Percentiles rank a stretch among this genome's conserved stretches.
phyloP scores from a whole-genome alignment of 2,797 vertebrate genomes.

The Schizopygopsis malacanthus region DNA sequence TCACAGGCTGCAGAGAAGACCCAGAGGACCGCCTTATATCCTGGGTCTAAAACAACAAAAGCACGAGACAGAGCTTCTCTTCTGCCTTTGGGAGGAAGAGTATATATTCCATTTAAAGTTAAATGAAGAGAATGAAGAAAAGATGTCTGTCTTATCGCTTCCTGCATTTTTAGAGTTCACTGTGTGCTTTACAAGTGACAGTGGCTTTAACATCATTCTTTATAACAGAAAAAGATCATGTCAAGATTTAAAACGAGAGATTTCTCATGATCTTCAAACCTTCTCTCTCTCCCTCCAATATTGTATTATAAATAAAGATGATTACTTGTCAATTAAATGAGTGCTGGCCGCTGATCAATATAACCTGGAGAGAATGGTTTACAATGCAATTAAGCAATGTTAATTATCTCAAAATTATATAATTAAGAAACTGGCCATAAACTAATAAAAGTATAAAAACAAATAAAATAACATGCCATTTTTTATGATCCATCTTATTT shows the following conservation, averaged over 20 bases:
- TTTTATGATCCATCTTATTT: no score
- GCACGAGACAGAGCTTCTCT: constrained; percentile 7
- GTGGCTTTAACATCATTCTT: not conserved
- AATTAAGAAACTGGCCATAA: not conserved
- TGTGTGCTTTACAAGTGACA: not conserved
- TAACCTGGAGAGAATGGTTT: not conserved
- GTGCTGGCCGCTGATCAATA: not conserved
- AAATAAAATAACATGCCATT: no score
- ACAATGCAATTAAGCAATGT: not conserved
- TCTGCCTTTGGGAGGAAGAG: not conserved
- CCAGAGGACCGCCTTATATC: constrained; percentile 10
- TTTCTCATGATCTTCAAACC: not conserved
- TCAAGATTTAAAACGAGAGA: not conserved
- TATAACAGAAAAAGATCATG: not conserved
- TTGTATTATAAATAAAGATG: not conserved
- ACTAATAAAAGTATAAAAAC: not conserved
- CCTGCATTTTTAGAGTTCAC: not conserved
- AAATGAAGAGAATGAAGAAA: constrained; percentile 33
- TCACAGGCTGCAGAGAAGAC: constrained; percentile 21
- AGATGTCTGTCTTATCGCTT: not conserved
- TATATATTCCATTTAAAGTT: constrained; percentile 30
- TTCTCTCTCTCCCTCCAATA: not conserved
- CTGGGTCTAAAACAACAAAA: not conserved
- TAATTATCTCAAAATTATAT: not conserved
- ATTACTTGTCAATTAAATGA: not conserved